phyloP scores from a whole-genome alignment of 2,113 vertebrate species.

The Sarotherodon lohbergeri region DNA sequence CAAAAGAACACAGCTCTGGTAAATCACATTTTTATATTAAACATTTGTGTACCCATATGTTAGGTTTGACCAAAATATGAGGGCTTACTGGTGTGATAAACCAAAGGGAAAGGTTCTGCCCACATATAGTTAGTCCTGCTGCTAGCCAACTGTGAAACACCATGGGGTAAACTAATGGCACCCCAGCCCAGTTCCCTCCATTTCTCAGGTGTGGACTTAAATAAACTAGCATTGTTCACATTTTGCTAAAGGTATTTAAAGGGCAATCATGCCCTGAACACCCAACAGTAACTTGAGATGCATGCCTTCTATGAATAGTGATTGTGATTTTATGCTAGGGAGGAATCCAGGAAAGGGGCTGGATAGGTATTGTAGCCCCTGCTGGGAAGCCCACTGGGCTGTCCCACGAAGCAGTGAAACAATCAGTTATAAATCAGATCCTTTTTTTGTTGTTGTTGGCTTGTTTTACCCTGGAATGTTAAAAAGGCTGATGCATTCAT shows the following conservation, averaged over 20 bases:
- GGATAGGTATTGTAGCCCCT: constrained; percentile 39
- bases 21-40: not conserved
- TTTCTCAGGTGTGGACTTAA: constrained; percentile 1
- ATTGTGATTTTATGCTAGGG: constrained; percentile 46
- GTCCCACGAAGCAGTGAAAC: not conserved
- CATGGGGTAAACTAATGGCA: constrained; percentile 25
- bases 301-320: not conserved
- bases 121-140: constrained; percentile 14
- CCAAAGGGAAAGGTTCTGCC: constrained; percentile 25
- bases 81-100: not conserved
- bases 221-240: constrained; percentile 28
- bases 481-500: not conserved
- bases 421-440: not conserved
- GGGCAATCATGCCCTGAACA: not conserved
- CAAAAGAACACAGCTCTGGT: not conserved
- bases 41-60: not conserved
- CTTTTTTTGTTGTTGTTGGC: not conserved
- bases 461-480: not conserved
- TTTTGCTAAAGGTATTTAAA: constrained; percentile 5
- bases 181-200: not conserved
- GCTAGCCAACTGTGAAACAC: not conserved
- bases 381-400: constrained; percentile 55
- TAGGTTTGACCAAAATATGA: not conserved
- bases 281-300: constrained; percentile 41
- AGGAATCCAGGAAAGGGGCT: constrained; percentile 2